These are phyloP conservation scores for Cygnus atratus DNA, from an alignment of 2,113 vertebrate species.

Conservation along the genomic window DNA sequence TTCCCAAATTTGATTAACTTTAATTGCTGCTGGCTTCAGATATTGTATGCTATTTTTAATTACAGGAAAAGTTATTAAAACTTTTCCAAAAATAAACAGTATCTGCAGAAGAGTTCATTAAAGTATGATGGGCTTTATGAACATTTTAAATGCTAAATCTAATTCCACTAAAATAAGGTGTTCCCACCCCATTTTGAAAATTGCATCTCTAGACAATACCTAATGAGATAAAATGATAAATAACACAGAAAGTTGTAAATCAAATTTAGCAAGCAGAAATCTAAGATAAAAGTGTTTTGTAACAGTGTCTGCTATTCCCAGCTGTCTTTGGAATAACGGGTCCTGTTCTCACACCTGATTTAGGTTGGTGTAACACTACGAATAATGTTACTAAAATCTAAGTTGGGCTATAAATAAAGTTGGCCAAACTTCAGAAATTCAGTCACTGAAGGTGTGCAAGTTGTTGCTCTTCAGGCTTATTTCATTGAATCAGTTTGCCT, in stretches of 20 bases:
- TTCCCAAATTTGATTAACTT: conserved; percentile 91
- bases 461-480: background rate
- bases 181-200: conserved; percentile 69
- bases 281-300: conserved; percentile 51
- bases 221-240: conserved; percentile 74
- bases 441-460: background rate
- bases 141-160: conserved; percentile 67
- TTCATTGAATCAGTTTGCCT: background rate
- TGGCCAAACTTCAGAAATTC: background rate
- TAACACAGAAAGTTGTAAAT: conserved; percentile 60
- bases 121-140: conserved; percentile 65
- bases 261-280: conserved; percentile 69
- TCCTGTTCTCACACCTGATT: conserved; percentile 36
- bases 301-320: conserved; percentile 38
- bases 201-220: conserved; percentile 68
- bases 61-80: conserved; percentile 79
- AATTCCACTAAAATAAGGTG: conserved; percentile 71
- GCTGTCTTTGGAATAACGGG: conserved; percentile 19
- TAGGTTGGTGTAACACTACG: background rate
- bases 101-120: conserved; percentile 67
- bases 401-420: background rate
- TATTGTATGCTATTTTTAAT: conserved; percentile 79
- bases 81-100: conserved; percentile 68
- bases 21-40: conserved; percentile 72
- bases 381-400: background rate